phyloP scores from a whole-genome alignment of 1,140 invertebrate genomes.

The Heliconius hewitsoni region DNA sequence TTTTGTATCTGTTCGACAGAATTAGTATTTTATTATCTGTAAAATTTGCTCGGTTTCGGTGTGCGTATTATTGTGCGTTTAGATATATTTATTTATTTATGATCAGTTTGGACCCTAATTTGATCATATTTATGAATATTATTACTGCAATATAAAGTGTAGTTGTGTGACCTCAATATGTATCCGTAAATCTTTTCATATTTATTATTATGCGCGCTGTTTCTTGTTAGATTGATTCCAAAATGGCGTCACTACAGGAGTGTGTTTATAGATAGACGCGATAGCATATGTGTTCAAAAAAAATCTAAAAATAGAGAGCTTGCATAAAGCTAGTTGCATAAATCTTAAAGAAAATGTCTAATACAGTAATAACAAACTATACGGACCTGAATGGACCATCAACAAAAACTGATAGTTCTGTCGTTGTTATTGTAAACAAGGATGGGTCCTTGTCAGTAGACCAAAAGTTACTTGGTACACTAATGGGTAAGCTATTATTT shows the following conservation, averaged over 20 bases:
- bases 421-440: conserved; percentile 88
- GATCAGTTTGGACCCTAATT: not conserved
- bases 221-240: conserved; percentile 52
- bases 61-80: conserved; percentile 38
- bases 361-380: conserved; percentile 80
- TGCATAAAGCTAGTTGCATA: conserved; percentile 57
- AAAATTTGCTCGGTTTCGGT: conserved; percentile 19
- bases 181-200: not conserved
- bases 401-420: conserved; percentile 76
- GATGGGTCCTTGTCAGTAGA: conserved; percentile 87
- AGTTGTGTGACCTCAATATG: not conserved
- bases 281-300: conserved; percentile 62
- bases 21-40: conserved; percentile 24
- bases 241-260: conserved; percentile 66
- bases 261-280: conserved; percentile 75
- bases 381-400: conserved; percentile 78
- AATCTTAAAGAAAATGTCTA: conserved; percentile 74
- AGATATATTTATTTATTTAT: conserved; percentile 16
- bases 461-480: conserved; percentile 85
- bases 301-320: conserved; percentile 74
- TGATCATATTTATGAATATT: not conserved
- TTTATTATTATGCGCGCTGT: conserved; percentile 19
- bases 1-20: conserved; percentile 16
- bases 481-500: conserved; percentile 83
- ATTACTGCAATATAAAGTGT: not conserved